Evolutionary conservation across 2,888 invertebrate species (phyloP), one percentile per base, ranked within the genome.

Genomic region (Amphipyra tragopoginis): DNA sequence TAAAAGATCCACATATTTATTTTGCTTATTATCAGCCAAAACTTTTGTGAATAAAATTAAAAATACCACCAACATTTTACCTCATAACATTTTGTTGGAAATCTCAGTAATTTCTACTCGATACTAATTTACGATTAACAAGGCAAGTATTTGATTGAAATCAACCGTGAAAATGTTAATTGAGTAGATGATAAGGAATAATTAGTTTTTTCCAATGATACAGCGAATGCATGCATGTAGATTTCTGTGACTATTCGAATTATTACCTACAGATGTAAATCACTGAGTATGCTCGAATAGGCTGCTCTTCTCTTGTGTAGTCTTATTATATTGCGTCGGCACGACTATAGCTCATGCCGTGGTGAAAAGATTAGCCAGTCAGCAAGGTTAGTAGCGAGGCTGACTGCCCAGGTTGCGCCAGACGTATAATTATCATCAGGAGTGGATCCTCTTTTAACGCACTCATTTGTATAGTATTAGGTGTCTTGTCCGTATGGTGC

Each of bases 1-100:
- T 13, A 94, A 73, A 33, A 89, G 74, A 76, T 93, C 89, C 51
- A 93, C 88, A 50, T 88, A 93, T 67, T 87, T 90, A 4, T 77
- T 75, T 45, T 89, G 86, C n/a, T 85, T 80, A 71, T 77, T 86
- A 4, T 85, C 82, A 40, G 70, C 76, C 0, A 65, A 40, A 14
- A 64, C 53, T 3, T 62, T 64, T 9, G 65, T 47, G 3, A 75
- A 61, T 68, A 75, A 63, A 59, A 80, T 55, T 40, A 69, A 13
- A 2, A 76, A 53, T 54, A 79, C 6, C 39, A 91, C 75, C 70
- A 84, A 11, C 78, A 80, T 81, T 71, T 75, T 80, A 55, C 45
- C 49, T 77, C 72, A 80, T 64, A 58, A 39, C 70, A 72, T 74
- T 70, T 64, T 72, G 65, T 44, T 49, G 40, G 42, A 50, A 29